A percentile compares a stretch with the other conserved stretches of the same genome.
Evolutionary conservation across 2,888 invertebrate genomes (phyloP).

Genomic region (Trachelus stipa): DNA sequence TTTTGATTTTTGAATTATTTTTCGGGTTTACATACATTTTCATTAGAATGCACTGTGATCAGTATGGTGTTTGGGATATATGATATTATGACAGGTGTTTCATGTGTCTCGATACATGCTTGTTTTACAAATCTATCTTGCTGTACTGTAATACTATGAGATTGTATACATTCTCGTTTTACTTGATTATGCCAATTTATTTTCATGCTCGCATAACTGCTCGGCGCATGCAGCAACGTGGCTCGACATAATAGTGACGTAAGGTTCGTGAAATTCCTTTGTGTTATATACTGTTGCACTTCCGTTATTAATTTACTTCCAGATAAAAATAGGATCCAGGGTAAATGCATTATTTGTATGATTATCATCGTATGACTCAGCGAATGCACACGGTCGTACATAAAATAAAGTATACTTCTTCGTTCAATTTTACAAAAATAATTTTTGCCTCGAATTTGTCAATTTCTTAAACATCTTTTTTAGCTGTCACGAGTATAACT

Average conservation of each 20-base stretch:
- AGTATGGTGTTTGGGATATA: not conserved
- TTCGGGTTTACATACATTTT: not conserved
- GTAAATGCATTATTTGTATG: not conserved
- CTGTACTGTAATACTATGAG: conserved; percentile 21
- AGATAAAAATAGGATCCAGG: not conserved
- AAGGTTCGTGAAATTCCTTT: not conserved
- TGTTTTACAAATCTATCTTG: not conserved
- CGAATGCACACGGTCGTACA: not conserved
- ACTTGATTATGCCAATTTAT: conserved; percentile 50
- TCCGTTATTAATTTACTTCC: not conserved
- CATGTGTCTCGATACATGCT: not conserved
- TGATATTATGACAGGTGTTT: not conserved
- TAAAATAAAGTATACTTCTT: not conserved
- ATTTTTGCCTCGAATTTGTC: not conserved
- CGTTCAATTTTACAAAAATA: not conserved
- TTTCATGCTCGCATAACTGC: conserved; percentile 30
- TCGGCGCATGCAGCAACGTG: not conserved
- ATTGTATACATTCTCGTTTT: conserved; percentile 34
- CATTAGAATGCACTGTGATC: not conserved
- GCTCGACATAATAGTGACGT: not conserved
- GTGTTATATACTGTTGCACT: no score
- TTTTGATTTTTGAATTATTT: not conserved
- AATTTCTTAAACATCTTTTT: no score
- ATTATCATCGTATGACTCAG: not conserved
- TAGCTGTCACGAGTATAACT: no score